These are phyloP conservation scores for Cartodere bifasciata DNA, from an alignment of 2,888 invertebrate genomes.

Conservation along the genomic window DNA sequence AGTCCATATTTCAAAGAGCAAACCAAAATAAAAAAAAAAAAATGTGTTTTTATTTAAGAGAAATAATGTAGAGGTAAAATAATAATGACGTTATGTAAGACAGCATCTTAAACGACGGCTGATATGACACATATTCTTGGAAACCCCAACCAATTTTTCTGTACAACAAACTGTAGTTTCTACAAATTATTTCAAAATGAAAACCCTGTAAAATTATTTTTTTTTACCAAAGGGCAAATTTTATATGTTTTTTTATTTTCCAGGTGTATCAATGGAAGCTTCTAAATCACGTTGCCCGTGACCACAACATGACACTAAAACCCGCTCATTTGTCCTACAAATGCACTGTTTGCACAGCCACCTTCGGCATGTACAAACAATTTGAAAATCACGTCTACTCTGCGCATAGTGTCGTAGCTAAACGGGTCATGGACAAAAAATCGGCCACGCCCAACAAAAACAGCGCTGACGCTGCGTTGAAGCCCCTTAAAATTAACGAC, in stretches of 20 bases:
- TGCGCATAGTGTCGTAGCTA: conserved; percentile 82
- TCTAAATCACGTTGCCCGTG: conserved; percentile 80
- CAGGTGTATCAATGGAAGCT: conserved; percentile 91
- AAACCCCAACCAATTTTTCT: no score
- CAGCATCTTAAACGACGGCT: no score
- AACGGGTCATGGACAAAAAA: conserved; percentile 71
- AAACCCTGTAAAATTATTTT: no score
- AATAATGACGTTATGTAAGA: no score
- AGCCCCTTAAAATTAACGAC: conserved; percentile 77
- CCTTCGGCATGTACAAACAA: conserved; percentile 90
- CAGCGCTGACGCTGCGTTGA: conserved; percentile 48
- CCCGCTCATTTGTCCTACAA: conserved; percentile 90
- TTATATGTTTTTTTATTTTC: conserved; percentile 18
- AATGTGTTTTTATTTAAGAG: no score
- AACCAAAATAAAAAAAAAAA: no score
- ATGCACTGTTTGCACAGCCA: conserved; percentile 89
- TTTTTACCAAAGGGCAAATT: background rate
- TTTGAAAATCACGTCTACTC: conserved; percentile 91
- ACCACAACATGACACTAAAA: conserved; percentile 83
- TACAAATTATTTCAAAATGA: no score
- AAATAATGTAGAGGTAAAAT: no score
- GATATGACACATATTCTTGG: no score
- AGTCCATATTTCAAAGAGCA: no score
- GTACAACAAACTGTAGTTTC: no score
- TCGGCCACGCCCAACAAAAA: conserved; percentile 26